phyloP scores from a whole-genome alignment of 1,140 invertebrate species.

The Drosophila grimshawi region DNA sequence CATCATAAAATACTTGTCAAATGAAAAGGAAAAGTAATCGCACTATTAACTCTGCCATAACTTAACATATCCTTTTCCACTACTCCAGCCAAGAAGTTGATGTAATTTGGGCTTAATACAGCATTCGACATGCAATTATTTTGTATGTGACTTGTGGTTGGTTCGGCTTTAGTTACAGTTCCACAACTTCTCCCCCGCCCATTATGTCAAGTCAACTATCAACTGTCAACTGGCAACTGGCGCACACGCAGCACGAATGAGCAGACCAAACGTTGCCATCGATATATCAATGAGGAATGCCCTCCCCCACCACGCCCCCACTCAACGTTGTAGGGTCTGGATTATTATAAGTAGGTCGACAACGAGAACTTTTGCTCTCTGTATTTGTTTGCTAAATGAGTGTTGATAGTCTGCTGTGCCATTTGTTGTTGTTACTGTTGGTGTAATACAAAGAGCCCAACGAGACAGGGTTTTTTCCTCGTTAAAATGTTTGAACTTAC shows the following conservation, averaged over 20 bases:
- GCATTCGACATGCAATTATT: conserved; percentile 76
- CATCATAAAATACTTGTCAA: conserved; percentile 52
- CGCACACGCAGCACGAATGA: conserved; percentile 55
- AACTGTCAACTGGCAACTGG: conserved; percentile 32
- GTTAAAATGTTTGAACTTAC: too few species aligned
- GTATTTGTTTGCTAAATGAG: conserved; percentile 15
- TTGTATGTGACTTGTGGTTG: conserved; percentile 52
- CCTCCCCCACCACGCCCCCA: neutral
- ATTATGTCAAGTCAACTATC: too few species aligned
- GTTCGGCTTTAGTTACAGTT: conserved; percentile 64
- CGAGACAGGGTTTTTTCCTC: neutral
- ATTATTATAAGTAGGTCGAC: conserved; percentile 55
- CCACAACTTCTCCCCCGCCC: neutral
- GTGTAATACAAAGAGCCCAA: neutral
- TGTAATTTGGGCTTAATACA: conserved; percentile 79
- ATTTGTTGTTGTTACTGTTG: neutral
- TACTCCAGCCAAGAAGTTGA: conserved; percentile 58
- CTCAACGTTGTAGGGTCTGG: conserved; percentile 39
- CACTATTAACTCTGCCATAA: neutral
- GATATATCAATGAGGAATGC: conserved; percentile 52
- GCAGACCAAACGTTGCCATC: conserved; percentile 42
- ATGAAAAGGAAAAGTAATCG: conserved; percentile 49
- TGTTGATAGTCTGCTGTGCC: conserved; percentile 30
- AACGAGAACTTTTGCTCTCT: conserved; percentile 17
- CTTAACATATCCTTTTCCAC: neutral